Evolutionary conservation across 2,113 vertebrate genomes (phyloP), one percentile per base, ranked within the genome.

Genomic region (Dicerorhinus sumatrensis): DNA sequence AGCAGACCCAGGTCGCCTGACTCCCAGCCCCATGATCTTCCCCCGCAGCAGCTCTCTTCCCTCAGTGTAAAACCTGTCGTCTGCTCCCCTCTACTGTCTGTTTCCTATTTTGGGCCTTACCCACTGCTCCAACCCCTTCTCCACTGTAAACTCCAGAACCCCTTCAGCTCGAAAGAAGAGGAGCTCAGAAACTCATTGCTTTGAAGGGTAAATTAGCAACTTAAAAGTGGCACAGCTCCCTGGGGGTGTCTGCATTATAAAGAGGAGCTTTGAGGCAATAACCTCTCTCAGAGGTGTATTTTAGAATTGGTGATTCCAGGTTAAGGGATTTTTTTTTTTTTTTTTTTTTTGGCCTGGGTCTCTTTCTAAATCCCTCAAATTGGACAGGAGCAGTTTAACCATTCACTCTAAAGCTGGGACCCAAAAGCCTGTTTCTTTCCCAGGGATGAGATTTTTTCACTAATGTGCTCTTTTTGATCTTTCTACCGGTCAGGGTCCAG

Each of bases 291-390:
- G 3, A 88, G n/a, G 20, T 56, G 5, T 11, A 73, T 83, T 82
- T 90, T 82, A 77, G 60, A 95, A 82, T 91, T 87, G 69, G 72
- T 56, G 54, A 46, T 90, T 91, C 60, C 31, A 56, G 86, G n/a
- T 42, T 62, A 80, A 80, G 13, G 6, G 39, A 56, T 31, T 75
- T 60, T 62, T 8, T 48, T n/a, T 48, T 83, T 63, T 33, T 56
- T 39, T 62, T 5, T 48, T 48, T 65, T 83, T 65, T 39, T 67
- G 39, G 14, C 51, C 56, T 29, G 21, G 16, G 17, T 75, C 39
- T 82, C 48, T 82, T 91, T 88, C 58, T 76, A 65, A 96, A 83
- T 88, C 11, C 48, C 31, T n/a, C 54, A 91, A 23, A 42, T 39
- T 72, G 3, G 10, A 46, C 25, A 70, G 12, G 65, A 54, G 16